These are phyloP conservation scores for Vanessa tameamea DNA, from an alignment of 1,140 invertebrate species.

Conservation along the genomic window DNA sequence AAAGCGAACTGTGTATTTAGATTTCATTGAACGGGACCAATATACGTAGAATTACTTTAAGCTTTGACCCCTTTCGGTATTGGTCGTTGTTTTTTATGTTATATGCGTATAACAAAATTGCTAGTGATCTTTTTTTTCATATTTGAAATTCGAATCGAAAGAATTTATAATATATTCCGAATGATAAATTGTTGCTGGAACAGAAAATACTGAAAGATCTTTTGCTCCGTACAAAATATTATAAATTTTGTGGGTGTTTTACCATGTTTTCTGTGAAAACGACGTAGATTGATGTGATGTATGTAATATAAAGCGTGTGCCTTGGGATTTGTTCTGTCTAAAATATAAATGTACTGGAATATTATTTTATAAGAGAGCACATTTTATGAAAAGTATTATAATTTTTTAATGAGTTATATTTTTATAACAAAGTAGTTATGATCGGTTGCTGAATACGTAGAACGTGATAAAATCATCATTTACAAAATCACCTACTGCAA, in stretches of 20 bases:
- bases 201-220: neutral
- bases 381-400: neutral
- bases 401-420: neutral
- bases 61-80: slow-evolving; percentile 13
- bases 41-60: slow-evolving; percentile 11
- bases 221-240: slow-evolving; percentile 3
- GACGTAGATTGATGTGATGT: slow-evolving; percentile 24
- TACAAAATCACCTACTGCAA: too few relatives aligned
- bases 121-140: neutral
- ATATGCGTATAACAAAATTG: neutral
- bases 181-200: neutral
- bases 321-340: slow-evolving; percentile 1
- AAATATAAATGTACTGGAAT: neutral
- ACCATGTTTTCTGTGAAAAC: slow-evolving; percentile 14
- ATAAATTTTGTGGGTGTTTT: slow-evolving; percentile 11
- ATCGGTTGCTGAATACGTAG: too few relatives aligned
- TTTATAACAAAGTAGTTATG: neutral
- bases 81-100: slow-evolving; percentile 2
- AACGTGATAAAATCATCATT: too few relatives aligned
- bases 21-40: slow-evolving; percentile 7
- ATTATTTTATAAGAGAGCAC: neutral
- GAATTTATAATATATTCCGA: neutral
- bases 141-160: neutral
- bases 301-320: slow-evolving; percentile 3
- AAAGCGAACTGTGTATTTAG: slow-evolving; percentile 7